Evolutionary conservation across 2,888 invertebrate genomes (phyloP), one percentile per base, ranked within the genome.

Genomic region (Macaria liturata): DNA sequence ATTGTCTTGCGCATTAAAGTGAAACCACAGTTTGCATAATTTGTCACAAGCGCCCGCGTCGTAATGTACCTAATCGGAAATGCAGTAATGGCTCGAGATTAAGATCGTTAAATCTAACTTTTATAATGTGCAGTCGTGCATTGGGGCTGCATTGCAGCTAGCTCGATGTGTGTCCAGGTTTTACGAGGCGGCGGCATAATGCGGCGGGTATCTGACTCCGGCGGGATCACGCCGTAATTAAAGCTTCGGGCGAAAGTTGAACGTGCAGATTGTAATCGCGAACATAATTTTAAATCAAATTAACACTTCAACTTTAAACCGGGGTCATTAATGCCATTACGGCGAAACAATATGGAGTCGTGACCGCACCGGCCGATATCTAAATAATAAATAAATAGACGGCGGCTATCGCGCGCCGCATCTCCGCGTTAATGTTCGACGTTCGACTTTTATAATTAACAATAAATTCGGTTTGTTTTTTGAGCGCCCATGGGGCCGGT

Each of bases 341-440:
- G 79, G 76, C 87, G 86, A 86, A 88, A 90, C 90, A 91, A 91
- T 89, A 90, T 87, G 85, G 83, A 86, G 80, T 90, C 91, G 89
- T 91, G 91, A 89, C 89, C 88, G 85, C 83, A 68, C 76, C 80
- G 81, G 80, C 83, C 84, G 82, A 88, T 90, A 89, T 88, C 90
- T 91, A 88, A 89, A 90, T 91, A 91, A 91, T 91, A 91, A 90
- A 91, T 91, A 90, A 90, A 91, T 91, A 91, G 88, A 88, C 82
- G 79, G 76, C 79, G 64, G 78, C 75, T 89, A 90, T 91, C 90
- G 75, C 70, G 78, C 80, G 80, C 80, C 84, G 88, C 83, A 91
- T 90, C 90, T 86, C 81, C 77, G 79, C 78, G 85, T 86, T 91
- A 91, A 91, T 91, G 87, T 84, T 85, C 86, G 75, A 74, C 81